phyloP scores from a whole-genome alignment of 2,113 vertebrate species.

The Isichthys henryi region DNA sequence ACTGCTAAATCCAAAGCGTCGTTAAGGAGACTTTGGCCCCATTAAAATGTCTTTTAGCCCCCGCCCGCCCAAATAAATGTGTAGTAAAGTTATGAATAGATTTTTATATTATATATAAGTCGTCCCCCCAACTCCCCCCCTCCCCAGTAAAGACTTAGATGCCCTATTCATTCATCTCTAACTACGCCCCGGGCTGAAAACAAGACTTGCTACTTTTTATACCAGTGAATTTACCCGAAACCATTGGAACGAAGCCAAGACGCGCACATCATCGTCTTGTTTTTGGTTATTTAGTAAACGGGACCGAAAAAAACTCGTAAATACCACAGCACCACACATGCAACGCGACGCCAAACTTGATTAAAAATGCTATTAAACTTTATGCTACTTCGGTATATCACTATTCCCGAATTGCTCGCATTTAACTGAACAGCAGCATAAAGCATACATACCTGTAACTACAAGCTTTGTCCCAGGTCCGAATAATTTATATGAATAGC shows the following conservation, averaged over 20 bases:
- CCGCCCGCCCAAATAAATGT: not conserved
- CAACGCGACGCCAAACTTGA: not conserved
- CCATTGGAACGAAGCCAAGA: not conserved
- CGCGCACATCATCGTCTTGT: not conserved
- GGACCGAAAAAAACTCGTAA: not conserved
- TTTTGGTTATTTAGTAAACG: not conserved
- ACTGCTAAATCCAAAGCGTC: not conserved
- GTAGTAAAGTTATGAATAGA: not conserved
- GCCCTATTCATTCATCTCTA: not conserved
- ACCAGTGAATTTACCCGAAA: not conserved
- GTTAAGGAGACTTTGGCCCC: not conserved
- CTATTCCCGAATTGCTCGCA: not conserved
- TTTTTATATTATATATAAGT: not conserved
- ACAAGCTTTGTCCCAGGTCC: slow-evolving; percentile 8
- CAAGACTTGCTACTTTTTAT: not conserved
- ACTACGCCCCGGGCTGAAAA: not conserved
- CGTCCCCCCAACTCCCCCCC: too few relatives aligned
- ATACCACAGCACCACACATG: not conserved
- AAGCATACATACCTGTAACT: not conserved
- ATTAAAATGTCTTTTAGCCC: not conserved
- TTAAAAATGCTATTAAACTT: not conserved
- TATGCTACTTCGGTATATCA: not conserved
- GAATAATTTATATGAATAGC: not conserved
- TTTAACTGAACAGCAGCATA: not conserved
- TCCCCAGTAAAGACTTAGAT: not conserved